phyloP scores from a whole-genome alignment of 2,797 vertebrate genomes.

The Etheostoma nigrum region DNA sequence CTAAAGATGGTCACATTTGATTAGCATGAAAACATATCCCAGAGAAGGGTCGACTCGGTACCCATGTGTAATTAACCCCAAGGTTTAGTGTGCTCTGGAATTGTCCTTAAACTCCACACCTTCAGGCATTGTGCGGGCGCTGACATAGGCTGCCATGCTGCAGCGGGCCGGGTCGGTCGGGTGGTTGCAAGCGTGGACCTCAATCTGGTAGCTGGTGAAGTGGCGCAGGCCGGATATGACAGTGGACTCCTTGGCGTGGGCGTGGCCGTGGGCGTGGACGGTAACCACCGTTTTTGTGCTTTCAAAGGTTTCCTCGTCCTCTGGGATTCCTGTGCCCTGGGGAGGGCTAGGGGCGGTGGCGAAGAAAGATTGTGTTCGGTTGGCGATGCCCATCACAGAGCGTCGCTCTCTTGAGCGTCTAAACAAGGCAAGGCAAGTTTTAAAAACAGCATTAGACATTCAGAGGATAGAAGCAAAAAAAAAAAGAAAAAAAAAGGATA shows the following conservation, averaged over 20 bases:
- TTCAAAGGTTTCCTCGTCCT: slow-evolving; percentile 76
- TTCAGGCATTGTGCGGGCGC: slow-evolving; percentile 96
- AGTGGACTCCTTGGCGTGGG: slow-evolving; percentile 87
- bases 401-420: slow-evolving; percentile 89
- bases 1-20: too few relatives aligned
- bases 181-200: slow-evolving; percentile 96
- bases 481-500: background rate
- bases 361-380: slow-evolving; percentile 79
- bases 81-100: too few relatives aligned
- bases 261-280: slow-evolving; percentile 58
- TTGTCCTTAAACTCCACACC: slow-evolving; percentile 74
- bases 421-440: background rate
- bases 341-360: slow-evolving; percentile 71
- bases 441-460: background rate
- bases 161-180: slow-evolving; percentile 84
- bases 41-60: too few relatives aligned
- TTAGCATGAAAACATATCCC: too few relatives aligned
- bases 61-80: too few relatives aligned
- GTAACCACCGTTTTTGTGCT: slow-evolving; percentile 77
- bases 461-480: background rate
- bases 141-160: slow-evolving; percentile 94
- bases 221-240: slow-evolving; percentile 93
- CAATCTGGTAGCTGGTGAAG: slow-evolving; percentile 97
- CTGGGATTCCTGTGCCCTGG: slow-evolving; percentile 61
- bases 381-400: slow-evolving; percentile 86